Evolutionary conservation across 2,888 invertebrate genomes (phyloP), one percentile per base, ranked within the genome.

Genomic region (Microctonus aethiopoides): DNA sequence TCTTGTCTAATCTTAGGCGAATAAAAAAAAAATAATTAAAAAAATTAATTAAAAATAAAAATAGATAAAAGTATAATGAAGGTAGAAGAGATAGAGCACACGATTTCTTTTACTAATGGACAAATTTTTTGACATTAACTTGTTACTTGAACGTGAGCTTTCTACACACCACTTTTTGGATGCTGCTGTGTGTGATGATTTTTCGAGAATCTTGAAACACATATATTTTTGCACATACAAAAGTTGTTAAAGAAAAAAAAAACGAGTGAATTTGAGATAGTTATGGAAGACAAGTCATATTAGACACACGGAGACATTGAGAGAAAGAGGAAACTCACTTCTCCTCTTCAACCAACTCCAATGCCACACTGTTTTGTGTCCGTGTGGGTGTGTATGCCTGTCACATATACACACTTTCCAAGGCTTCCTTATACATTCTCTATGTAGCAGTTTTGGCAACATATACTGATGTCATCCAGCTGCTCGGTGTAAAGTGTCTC

Each of bases 381-480:
- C 7, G 29, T 29, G 29, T 29, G 29, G 3, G 29, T 39, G 9
- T 39, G 11, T 3, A n/a, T 7, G 2, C n/a, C 13, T 39, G 39
- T n/a, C 39, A 39, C 11, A 56, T 16, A 7, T n/a, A 11, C n/a
- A 10, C 9, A 11, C 36, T 29, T 62, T 41, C 46, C 62, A 60
- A 68, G 22, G 46, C 65, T 57, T 20, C n/a, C 46, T 11, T 51
- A 32, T 22, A 39, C 54, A 61, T 68, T 20, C 34, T 20, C 36
- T 39, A 56, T 64, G 64, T 26, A 65, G 54, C 41, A 46, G 41
- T n/a, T 64, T 61, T 39, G 66, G 41, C 46, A 56, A 60, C 16
- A 26, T 54, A 62, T 61, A 66, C 36, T 34, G 22, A 60, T 60
- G 16, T 16, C n/a, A 34, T 60, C 24, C 13, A 39, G 13, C 39